Evolutionary conservation across 1,140 invertebrate species (phyloP).

Genomic region (Pseudomyrmex concolor): DNA sequence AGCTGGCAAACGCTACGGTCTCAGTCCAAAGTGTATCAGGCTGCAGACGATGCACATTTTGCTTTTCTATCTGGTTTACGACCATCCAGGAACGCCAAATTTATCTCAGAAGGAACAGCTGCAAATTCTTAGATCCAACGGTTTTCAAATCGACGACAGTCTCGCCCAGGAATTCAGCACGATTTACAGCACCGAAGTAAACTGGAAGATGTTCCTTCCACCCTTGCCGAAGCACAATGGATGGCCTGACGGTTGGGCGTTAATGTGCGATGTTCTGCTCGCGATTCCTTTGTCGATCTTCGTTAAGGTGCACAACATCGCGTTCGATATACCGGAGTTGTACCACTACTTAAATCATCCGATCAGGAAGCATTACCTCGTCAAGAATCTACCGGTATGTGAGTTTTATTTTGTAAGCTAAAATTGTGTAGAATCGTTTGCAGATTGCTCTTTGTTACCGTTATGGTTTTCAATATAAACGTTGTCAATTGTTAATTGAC

Average conservation of each 20-base stretch:
- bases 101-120: constrained; percentile 81
- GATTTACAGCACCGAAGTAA: constrained; percentile 85
- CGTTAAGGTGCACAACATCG: constrained; percentile 88
- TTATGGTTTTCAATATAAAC: too few relatives aligned
- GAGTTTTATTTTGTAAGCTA: constrained; percentile 71
- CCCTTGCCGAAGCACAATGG: constrained; percentile 88
- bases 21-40: constrained; percentile 89
- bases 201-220: constrained; percentile 92
- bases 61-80: constrained; percentile 89
- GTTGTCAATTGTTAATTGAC: not conserved
- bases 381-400: constrained; percentile 86
- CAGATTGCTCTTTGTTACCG: too few relatives aligned
- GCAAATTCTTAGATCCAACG: constrained; percentile 80
- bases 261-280: constrained; percentile 90
- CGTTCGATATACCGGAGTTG: constrained; percentile 87
- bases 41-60: constrained; percentile 89
- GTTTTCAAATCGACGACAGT: constrained; percentile 80
- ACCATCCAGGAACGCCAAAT: constrained; percentile 85
- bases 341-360: constrained; percentile 88
- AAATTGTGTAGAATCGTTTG: too few relatives aligned
- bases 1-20: constrained; percentile 81
- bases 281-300: constrained; percentile 91
- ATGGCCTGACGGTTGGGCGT: constrained; percentile 90
- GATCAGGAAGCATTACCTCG: constrained; percentile 87
- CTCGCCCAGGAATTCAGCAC: constrained; percentile 82